Evolutionary conservation across 2,888 invertebrate genomes (phyloP), one percentile per base, ranked within the genome.

Genomic region (Entomobrya multifasciata): DNA sequence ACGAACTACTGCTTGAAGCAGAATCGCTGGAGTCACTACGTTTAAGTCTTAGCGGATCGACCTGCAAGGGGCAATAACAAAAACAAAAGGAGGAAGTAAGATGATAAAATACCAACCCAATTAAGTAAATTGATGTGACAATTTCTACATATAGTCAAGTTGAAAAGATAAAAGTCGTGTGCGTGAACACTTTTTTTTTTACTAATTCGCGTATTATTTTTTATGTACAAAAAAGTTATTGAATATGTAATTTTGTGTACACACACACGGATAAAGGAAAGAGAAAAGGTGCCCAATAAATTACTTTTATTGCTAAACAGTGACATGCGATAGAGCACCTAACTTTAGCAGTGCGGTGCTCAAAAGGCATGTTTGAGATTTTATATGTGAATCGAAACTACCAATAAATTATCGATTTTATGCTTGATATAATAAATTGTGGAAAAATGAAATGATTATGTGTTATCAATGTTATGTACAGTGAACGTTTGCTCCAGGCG

Each of bases 401-500:
- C 25, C 22, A 57, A 57, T 57, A 57, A 52, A 52, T 17, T n/a
- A n/a, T n/a, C n/a, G 1, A 22, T n/a, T 57, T 57, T 57, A 22
- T 5, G 10, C 3, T 22, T 57, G 27, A 15, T 15, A 30, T 15
- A 62, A 65, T 20, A 25, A 27, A 49, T 72, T 47, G 27, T 62
- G 62, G 6, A 17, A 22, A 8, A 27, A 52, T 72, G n/a, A n/a
- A n/a, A 17, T 27, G 25, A 15, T 27, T 27, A 49, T 52, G 44
- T 72, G 49, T 25, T 52, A 8, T 27, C 30, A 52, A 27, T 22
- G 15, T 25, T 79, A 83, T 83, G 22, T 88, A 89, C 89, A 82
- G 86, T 87, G 84, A 88, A 88, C 36, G 89, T 90, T 81, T 89
- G 88, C 80, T 91, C 91, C 60, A 91, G 88, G 27, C 90, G 89